Evolutionary conservation across 2,888 invertebrate genomes (phyloP).

Genomic region (Nudaria mundana): DNA sequence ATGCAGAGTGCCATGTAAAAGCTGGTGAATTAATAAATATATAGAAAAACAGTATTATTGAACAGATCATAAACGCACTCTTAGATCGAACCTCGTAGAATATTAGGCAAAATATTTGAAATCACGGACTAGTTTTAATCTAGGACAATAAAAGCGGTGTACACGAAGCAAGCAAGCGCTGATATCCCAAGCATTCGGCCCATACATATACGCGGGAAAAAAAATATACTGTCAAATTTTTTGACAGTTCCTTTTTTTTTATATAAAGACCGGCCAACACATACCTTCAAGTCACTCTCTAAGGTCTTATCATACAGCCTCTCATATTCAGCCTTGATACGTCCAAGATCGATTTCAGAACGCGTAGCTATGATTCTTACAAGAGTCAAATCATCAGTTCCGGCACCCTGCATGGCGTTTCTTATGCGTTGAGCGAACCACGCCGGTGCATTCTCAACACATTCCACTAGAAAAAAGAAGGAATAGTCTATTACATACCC

Average conservation of each 20-base stretch:
- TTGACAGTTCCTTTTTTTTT: too few relatives aligned
- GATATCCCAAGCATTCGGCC: conserved; percentile 13
- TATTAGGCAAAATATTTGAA: neutral
- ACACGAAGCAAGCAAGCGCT: neutral
- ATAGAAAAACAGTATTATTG: neutral
- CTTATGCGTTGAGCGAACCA: conserved; percentile 87
- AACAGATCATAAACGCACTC: neutral
- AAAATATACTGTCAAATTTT: too few relatives aligned
- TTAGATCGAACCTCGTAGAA: neutral
- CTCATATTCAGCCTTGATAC: conserved; percentile 86
- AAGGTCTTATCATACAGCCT: conserved; percentile 85
- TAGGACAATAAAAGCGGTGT: neutral
- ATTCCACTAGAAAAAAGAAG: conserved; percentile 82
- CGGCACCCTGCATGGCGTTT: conserved; percentile 84
- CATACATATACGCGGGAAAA: too few relatives aligned
- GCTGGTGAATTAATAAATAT: neutral
- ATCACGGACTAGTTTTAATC: neutral
- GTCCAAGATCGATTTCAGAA: conserved; percentile 85
- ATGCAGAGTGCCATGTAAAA: neutral
- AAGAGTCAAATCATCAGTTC: conserved; percentile 86
- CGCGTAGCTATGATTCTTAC: conserved; percentile 85
- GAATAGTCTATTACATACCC: conserved; percentile 63
- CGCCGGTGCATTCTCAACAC: conserved; percentile 84
- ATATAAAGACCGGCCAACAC: conserved; percentile 19
- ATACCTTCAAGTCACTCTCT: conserved; percentile 83